Base-by-base conservation (phyloP, 2,888 invertebrate genomes). In the Galerucella pusilla region DNA sequence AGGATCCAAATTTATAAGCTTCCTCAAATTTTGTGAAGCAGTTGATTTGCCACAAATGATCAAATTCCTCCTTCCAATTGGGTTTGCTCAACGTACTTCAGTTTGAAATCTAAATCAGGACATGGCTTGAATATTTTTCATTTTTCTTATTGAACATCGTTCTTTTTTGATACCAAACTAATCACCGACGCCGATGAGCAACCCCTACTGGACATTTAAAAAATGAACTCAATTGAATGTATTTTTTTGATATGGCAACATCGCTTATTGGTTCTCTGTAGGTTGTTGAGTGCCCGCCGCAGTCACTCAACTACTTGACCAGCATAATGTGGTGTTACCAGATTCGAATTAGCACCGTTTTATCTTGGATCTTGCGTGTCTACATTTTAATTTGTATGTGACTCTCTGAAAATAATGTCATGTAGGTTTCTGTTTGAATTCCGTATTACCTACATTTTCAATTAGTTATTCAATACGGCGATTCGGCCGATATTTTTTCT, bases 251-350 rank as follows among this genome's bases (percentile, higher is more conserved):
- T 20, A 14, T 60, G 63, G 63, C 63, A 63, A 63, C 63, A 9
- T 63, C 42, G 63, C 35, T 42, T 25, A 60, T 60, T 14, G 63
- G n/a, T 63, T 14, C 63, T 63, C 7, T 63, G 7, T 63, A 42
- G 35, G 14, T 35, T 28, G 35, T 63, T n/a, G 42, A 63, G 63
- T 42, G 42, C 9, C 35, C 61, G 14, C 25, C 61, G 61, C 11
- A 14, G 54, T 69, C 57, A 45, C 54, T 66, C 70, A 61, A 52
- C 70, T 66, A 75, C 71, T 71, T 71, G 68, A 67, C 67, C 71
- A 46, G 67, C 67, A 75, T 75, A 67, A n/a, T n/a, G n/a, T 68
- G 28, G 54, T 63, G 59, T 60, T 52, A 71, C 54, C 54, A 64
- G 66, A 75, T 63, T 67, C 35, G 45, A 68, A 64, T 65, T 71